A percentile compares a stretch with the other conserved stretches of the same genome.
These are phyloP conservation scores for Electrona antarctica DNA, from an alignment of 2,113 vertebrate genomes.

Conservation along the genomic window DNA sequence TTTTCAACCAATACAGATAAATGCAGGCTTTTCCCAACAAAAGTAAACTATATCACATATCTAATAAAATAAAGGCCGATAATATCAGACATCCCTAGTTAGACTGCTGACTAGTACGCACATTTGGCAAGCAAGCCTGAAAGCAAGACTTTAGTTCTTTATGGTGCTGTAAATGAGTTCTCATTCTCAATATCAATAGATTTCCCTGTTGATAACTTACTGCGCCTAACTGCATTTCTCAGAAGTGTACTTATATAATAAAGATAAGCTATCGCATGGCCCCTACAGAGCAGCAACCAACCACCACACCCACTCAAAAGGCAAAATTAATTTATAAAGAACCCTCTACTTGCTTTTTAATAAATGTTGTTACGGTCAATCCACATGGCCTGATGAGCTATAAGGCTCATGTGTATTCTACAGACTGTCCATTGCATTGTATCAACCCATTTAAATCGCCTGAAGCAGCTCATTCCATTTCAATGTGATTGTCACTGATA, in stretches of 20 bases:
- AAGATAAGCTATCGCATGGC: conserved; percentile 63
- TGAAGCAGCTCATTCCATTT: conserved; percentile 18
- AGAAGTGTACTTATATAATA: conserved; percentile 55
- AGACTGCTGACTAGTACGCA: conserved; percentile 18
- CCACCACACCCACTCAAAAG: conserved; percentile 18
- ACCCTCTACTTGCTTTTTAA: not conserved
- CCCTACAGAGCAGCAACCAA: conserved; percentile 40
- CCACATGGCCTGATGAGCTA: too few relatives aligned
- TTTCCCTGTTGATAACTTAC: conserved; percentile 61
- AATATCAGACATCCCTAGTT: too few relatives aligned
- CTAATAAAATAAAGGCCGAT: too few relatives aligned
- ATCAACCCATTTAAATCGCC: conserved; percentile 50
- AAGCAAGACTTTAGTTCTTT: conserved; percentile 39
- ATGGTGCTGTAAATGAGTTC: conserved; percentile 41
- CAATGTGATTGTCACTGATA: conserved; percentile 35
- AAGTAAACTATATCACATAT: too few relatives aligned
- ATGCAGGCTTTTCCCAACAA: too few relatives aligned
- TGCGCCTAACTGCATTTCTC: conserved; percentile 44
- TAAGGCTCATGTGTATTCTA: too few relatives aligned
- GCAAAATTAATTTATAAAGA: conserved; percentile 43
- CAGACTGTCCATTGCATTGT: conserved; percentile 15
- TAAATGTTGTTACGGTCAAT: conserved; percentile 5
- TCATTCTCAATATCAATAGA: conserved; percentile 47
- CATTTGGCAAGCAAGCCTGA: conserved; percentile 14
- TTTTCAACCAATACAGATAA: too few relatives aligned